These are phyloP conservation scores for Lamellibrachia satsuma DNA, from an alignment of 2,888 invertebrate species.

Conservation along the genomic window DNA sequence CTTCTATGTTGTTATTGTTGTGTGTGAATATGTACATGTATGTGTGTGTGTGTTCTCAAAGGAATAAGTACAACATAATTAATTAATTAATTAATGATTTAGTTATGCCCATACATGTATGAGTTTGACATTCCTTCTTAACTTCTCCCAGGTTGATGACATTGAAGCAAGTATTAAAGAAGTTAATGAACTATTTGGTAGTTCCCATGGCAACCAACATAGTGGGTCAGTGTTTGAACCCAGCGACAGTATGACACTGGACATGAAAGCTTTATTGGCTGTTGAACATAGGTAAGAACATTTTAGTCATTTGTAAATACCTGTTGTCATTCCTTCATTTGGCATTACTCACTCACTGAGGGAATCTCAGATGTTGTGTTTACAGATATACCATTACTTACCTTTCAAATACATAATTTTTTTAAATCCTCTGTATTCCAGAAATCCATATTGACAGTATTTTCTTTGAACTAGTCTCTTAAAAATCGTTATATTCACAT, in stretches of 20 bases:
- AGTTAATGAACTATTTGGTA: slow-evolving; percentile 76
- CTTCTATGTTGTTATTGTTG: background rate
- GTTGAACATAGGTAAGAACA: slow-evolving; percentile 63
- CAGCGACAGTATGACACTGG: slow-evolving; percentile 24
- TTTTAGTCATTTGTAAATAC: background rate
- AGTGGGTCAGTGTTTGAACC: background rate
- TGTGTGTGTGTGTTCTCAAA: background rate
- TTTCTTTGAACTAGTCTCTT: background rate
- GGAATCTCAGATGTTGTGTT: background rate
- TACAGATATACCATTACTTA: background rate
- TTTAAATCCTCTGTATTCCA: background rate
- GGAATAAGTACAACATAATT: background rate
- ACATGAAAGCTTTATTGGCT: slow-evolving; percentile 69
- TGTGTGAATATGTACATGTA: background rate
- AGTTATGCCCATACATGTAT: background rate
- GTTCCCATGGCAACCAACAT: slow-evolving; percentile 48
- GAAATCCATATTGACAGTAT: background rate
- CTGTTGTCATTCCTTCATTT: background rate
- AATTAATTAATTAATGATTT: background rate
- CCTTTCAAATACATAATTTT: background rate
- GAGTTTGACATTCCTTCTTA: background rate
- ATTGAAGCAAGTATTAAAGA: slow-evolving; percentile 75
- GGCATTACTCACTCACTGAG: background rate
- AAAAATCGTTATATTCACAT: background rate
- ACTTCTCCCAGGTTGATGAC: slow-evolving; percentile 71